phyloP scores from a whole-genome alignment of 2,888 invertebrate genomes.

The Disparrhopalites patrizii region DNA sequence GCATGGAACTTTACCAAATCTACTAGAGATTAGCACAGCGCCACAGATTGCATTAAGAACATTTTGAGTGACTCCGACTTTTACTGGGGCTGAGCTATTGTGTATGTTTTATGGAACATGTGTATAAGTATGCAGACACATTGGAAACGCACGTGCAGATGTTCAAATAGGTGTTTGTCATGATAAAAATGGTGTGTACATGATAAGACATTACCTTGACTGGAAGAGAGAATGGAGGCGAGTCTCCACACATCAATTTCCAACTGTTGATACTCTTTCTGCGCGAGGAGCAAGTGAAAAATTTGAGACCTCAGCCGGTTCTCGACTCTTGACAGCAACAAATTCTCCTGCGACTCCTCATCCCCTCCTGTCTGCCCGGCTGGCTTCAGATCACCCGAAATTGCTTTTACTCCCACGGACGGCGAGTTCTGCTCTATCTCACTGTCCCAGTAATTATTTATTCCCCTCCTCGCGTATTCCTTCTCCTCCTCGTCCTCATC shows the following conservation, averaged over 20 bases:
- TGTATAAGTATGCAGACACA: too few species aligned
- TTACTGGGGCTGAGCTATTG: too few species aligned
- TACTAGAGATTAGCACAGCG: too few species aligned
- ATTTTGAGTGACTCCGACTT: too few species aligned
- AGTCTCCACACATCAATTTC: constrained; percentile 33
- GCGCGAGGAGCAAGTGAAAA: constrained; percentile 7
- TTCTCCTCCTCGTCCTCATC: background rate
- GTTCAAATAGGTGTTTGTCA: too few species aligned
- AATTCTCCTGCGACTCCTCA: background rate
- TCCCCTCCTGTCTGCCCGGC: too few species aligned
- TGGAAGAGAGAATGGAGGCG: constrained; percentile 26
- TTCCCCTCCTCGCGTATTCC: background rate
- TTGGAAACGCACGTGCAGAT: too few species aligned
- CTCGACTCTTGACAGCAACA: background rate
- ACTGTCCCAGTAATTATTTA: constrained; percentile 1
- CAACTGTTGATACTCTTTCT: constrained; percentile 11
- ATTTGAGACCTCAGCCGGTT: constrained; percentile 9
- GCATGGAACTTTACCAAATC: too few species aligned
- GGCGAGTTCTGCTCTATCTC: constrained; percentile 12
- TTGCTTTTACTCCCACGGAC: too few species aligned
- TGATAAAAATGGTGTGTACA: background rate
- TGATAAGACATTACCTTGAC: constrained; percentile 16
- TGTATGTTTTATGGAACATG: too few species aligned
- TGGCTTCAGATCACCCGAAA: too few species aligned
- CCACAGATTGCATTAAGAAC: too few species aligned